Percentiles rank a stretch among this genome's conserved stretches.
Evolutionary conservation across 2,797 vertebrate genomes (phyloP).

Genomic region (Fratercula arctica): DNA sequence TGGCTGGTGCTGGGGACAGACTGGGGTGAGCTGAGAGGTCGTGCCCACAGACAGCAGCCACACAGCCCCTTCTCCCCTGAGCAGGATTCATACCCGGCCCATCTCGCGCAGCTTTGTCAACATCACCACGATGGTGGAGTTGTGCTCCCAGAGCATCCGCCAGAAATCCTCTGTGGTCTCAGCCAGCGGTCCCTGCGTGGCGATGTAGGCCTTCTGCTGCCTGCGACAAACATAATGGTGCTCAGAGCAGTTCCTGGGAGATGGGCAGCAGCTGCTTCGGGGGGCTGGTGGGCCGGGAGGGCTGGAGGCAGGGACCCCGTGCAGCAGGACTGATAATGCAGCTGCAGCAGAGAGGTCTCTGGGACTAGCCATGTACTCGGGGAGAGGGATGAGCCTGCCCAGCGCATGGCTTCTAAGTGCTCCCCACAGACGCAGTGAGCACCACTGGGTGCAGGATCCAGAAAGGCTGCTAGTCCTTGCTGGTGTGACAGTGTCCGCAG

Average conservation of each 20-base stretch:
- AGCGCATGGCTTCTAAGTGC: background rate
- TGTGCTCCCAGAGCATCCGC: slow-evolving; percentile 99
- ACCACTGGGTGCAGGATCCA: background rate
- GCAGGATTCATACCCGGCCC: slow-evolving; percentile 85
- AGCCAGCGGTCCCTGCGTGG: slow-evolving; percentile 92
- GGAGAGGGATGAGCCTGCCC: background rate
- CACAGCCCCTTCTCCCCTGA: background rate
- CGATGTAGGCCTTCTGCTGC: slow-evolving; percentile 96
- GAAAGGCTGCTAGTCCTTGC: background rate
- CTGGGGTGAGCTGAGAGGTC: background rate
- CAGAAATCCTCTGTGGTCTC: slow-evolving; percentile 98
- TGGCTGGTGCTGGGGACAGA: background rate
- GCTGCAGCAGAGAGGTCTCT: background rate
- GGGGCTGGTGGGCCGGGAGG: background rate
- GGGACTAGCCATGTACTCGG: background rate
- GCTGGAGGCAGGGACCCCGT: background rate
- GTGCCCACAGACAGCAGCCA: background rate
- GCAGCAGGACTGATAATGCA: background rate
- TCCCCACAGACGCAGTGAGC: background rate
- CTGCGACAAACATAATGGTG: slow-evolving; percentile 70
- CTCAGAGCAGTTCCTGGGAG: background rate
- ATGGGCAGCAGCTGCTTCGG: background rate
- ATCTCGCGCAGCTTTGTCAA: slow-evolving; percentile 96
- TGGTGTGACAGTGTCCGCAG: background rate
- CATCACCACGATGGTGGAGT: slow-evolving; percentile 98